phyloP scores from a whole-genome alignment of 2,888 invertebrate genomes.

The Ornithoptera priamus region DNA sequence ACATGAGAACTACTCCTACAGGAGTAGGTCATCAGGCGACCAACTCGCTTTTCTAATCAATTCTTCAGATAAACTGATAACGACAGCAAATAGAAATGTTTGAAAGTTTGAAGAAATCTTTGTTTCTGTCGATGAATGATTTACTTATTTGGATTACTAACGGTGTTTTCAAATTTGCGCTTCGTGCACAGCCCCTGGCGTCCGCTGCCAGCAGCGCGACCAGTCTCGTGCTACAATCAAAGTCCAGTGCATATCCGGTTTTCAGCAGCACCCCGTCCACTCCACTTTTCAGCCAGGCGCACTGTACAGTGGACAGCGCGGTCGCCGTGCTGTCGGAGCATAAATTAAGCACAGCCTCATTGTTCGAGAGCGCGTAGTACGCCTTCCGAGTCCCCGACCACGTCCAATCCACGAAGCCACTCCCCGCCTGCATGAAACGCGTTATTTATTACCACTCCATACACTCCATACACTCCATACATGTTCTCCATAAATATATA shows the following conservation, averaged over 20 bases:
- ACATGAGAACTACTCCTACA: too few species aligned
- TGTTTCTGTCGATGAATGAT: too few species aligned
- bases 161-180: constrained; percentile 56
- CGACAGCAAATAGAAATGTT: too few species aligned
- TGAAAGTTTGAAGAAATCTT: too few species aligned
- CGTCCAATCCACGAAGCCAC: constrained; percentile 49
- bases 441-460: constrained; percentile 13
- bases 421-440: constrained; percentile 37
- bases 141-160: constrained; percentile 42
- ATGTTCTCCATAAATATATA: too few species aligned
- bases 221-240: constrained; percentile 51
- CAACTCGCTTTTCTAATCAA: too few species aligned
- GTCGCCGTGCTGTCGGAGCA: constrained; percentile 56
- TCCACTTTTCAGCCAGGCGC: constrained; percentile 63
- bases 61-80: too few species aligned
- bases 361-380: constrained; percentile 49
- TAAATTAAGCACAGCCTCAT: constrained; percentile 58
- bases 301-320: constrained; percentile 55
- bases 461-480: too few species aligned
- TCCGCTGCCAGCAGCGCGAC: constrained; percentile 55
- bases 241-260: constrained; percentile 52
- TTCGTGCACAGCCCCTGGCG: constrained; percentile 57
- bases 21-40: too few species aligned
- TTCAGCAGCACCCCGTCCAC: constrained; percentile 57
- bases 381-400: constrained; percentile 53